These are phyloP conservation scores for Calliopsis andreniformis DNA, from an alignment of 1,140 invertebrate species.

Conservation along the genomic window DNA sequence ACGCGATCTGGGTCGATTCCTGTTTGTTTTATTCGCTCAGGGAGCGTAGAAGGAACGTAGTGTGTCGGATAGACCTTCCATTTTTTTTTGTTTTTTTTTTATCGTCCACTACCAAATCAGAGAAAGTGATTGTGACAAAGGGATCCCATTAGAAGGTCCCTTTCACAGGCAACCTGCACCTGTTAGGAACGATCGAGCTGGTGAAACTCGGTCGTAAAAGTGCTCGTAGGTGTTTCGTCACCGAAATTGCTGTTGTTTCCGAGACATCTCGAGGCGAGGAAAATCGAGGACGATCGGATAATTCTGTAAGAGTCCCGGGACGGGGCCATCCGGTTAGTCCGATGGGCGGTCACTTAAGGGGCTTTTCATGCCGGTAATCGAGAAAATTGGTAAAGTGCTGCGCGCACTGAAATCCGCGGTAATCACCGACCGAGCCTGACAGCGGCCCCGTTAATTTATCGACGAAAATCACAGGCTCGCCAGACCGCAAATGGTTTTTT, in stretches of 20 bases:
- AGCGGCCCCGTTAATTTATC: conserved; percentile 68
- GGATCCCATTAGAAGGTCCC: background rate
- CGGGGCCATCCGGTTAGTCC: conserved; percentile 39
- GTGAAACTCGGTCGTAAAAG: conserved; percentile 19
- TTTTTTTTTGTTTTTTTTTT: no score
- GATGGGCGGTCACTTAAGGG: conserved; percentile 57
- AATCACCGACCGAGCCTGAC: conserved; percentile 54
- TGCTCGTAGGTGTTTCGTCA: conserved; percentile 56
- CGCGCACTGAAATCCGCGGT: conserved; percentile 53
- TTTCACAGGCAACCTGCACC: conserved; percentile 25
- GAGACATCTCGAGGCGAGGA: conserved; percentile 40
- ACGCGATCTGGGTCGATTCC: no score
- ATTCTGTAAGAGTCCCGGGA: conserved; percentile 41
- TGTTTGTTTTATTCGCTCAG: no score
- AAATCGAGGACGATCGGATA: conserved; percentile 44
- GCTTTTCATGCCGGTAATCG: conserved; percentile 70
- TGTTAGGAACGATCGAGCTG: conserved; percentile 39
- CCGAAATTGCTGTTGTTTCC: conserved; percentile 53
- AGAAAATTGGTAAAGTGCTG: conserved; percentile 71
- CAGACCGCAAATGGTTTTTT: conserved; percentile 64
- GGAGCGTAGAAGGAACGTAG: no score
- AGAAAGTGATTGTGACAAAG: background rate
- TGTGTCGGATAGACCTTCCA: no score
- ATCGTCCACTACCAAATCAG: no score
- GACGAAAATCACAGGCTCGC: conserved; percentile 68